Base-by-base conservation (phyloP, 2,888 invertebrate genomes). In the Nemapogon koenigi region DNA sequence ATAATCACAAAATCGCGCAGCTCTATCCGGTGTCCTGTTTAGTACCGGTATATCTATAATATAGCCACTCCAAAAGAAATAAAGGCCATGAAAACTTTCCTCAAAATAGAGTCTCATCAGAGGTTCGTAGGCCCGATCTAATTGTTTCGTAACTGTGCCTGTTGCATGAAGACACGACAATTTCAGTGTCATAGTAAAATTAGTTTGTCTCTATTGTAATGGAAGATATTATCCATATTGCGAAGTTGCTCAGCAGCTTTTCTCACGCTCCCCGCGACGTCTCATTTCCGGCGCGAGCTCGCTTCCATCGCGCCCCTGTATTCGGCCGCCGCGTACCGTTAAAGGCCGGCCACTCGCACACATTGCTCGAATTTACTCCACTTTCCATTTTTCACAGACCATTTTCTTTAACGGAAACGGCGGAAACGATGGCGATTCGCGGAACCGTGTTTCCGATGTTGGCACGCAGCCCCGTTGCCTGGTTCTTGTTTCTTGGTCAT, bases 331-430 rank as follows among this genome's bases (percentile, higher is more conserved):
- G 49, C 49, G 52, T 54, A 55, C 65, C 62, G 68, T 66, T 66
- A 66, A 48, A 52, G 52, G 51, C 59, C 55, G 58, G 57, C 61
- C 59, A 58, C 57, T 62, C 67, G 63, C 66, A 65, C 56, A 68
- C 64, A 54, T 64, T 67, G 65, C 63, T 66, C 69, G 58, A 70
- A 71, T 69, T 65, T 57, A 71, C 64, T 70, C 68, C 73, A 75
- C 75, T 76, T 76, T 76, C 73, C 70, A 73, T 75, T 76, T 75
- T 75, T 68, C 71, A 63, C 60, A 57, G 57, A 61, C 59, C 56
- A 66, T 73, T 71, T 70, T 64, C 63, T 71, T 60, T 51, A 55
- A 61, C 57, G 19, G 35, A 19, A 16, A 53, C 51, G 58, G 55
- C 29, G 36, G 15, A 19, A 18, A 31, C 38, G 35, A 30, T 16